Percentiles rank a stretch among this genome's conserved stretches.
These are phyloP conservation scores for Mizuhopecten yessoensis DNA, from an alignment of 1,140 invertebrate genomes.

Conservation along the genomic window DNA sequence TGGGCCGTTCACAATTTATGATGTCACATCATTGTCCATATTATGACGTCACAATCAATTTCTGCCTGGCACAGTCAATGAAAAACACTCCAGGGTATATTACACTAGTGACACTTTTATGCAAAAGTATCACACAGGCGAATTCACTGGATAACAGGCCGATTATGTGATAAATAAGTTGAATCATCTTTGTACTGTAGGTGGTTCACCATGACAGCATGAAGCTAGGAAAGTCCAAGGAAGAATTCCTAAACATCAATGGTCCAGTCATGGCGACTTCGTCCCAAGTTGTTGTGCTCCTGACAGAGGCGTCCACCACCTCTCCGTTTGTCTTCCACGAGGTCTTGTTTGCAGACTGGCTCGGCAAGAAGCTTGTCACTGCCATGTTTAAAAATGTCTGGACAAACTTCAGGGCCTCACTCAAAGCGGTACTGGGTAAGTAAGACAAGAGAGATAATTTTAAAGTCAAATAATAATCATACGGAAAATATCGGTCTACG, in stretches of 20 bases:
- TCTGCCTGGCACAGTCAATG: too few relatives aligned
- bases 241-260: conserved; percentile 81
- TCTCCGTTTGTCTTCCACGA: conserved; percentile 82
- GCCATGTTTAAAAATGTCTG: conserved; percentile 82
- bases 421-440: conserved; percentile 81
- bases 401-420: conserved; percentile 72
- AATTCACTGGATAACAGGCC: too few relatives aligned
- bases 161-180: too few relatives aligned
- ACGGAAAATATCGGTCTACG: too few relatives aligned
- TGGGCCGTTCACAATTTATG: too few relatives aligned
- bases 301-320: conserved; percentile 75
- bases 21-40: too few relatives aligned
- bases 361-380: conserved; percentile 81
- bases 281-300: conserved; percentile 78
- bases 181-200: conserved; percentile 66
- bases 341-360: conserved; percentile 82
- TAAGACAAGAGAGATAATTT: neutral
- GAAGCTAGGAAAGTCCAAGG: conserved; percentile 81
- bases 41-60: too few relatives aligned
- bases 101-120: too few relatives aligned
- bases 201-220: conserved; percentile 81
- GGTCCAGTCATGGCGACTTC: conserved; percentile 78
- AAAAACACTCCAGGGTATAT: too few relatives aligned
- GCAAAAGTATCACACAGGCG: too few relatives aligned
- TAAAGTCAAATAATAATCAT: too few relatives aligned